A percentile compares a stretch with the other conserved stretches of the same genome.
These are phyloP conservation scores for Cyclura pinguis DNA, from an alignment of 2,797 vertebrate species.

Conservation along the genomic window DNA sequence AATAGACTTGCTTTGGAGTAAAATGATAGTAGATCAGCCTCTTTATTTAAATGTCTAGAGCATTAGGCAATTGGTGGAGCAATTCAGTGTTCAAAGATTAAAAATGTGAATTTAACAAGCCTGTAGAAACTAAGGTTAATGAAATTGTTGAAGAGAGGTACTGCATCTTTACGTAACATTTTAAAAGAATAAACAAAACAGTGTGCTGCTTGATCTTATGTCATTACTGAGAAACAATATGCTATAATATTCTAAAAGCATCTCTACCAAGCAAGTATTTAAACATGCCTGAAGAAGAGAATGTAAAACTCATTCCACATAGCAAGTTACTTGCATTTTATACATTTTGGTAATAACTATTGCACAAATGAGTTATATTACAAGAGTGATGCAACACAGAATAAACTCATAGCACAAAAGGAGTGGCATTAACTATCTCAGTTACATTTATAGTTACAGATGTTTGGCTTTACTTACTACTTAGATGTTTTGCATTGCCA, in stretches of 20 bases:
- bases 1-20: conserved; percentile 32
- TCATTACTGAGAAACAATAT: neutral
- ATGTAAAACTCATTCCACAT: no score
- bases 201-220: neutral
- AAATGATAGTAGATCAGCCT: conserved; percentile 11
- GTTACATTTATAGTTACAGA: neutral
- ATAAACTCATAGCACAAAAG: no score
- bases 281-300: neutral
- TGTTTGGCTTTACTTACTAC: neutral
- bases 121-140: neutral
- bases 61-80: neutral
- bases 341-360: no score
- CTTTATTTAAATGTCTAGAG: conserved; percentile 8
- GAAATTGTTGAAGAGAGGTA: neutral
- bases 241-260: neutral
- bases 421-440: no score
- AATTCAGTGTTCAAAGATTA: neutral
- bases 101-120: conserved; percentile 18
- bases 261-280: neutral
- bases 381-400: no score
- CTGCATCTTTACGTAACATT: neutral
- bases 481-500: neutral
- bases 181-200: neutral
- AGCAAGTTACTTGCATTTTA: no score
- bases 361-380: no score